phyloP scores from a whole-genome alignment of 2,888 invertebrate species.

The Neoascia interrupta region DNA sequence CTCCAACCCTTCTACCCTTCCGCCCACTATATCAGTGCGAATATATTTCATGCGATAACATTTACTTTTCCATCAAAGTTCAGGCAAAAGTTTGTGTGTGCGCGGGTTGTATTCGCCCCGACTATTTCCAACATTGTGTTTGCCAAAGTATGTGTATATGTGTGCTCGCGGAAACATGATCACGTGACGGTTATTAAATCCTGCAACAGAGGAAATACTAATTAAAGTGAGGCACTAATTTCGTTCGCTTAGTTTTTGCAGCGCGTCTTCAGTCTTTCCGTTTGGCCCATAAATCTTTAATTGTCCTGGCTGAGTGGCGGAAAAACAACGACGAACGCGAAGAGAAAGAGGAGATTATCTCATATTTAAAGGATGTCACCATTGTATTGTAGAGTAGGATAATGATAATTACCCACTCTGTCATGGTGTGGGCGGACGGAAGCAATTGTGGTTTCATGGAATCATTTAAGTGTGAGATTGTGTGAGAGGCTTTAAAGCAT shows the following conservation, averaged over 20 bases:
- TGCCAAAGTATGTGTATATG: slow-evolving; percentile 13
- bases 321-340: neutral
- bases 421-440: too few relatives aligned
- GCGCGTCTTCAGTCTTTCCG: neutral
- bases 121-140: slow-evolving; percentile 32
- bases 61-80: slow-evolving; percentile 68
- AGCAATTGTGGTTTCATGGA: too few relatives aligned
- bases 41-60: slow-evolving; percentile 64
- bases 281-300: slow-evolving; percentile 58
- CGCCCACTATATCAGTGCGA: slow-evolving; percentile 52
- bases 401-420: too few relatives aligned
- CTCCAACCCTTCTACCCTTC: too few relatives aligned
- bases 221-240: slow-evolving; percentile 64
- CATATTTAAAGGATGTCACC: slow-evolving; percentile 32
- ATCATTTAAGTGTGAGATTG: too few relatives aligned
- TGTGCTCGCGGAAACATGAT: slow-evolving; percentile 47
- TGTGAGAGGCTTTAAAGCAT: too few relatives aligned
- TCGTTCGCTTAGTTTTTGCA: slow-evolving; percentile 10
- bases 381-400: too few relatives aligned
- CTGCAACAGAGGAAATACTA: slow-evolving; percentile 48
- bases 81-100: slow-evolving; percentile 58
- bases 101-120: slow-evolving; percentile 25
- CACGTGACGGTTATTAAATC: slow-evolving; percentile 61
- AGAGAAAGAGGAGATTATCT: slow-evolving; percentile 17
- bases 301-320: too few relatives aligned